phyloP scores from a whole-genome alignment of 2,797 vertebrate species.

The Novumbra hubbsi region DNA sequence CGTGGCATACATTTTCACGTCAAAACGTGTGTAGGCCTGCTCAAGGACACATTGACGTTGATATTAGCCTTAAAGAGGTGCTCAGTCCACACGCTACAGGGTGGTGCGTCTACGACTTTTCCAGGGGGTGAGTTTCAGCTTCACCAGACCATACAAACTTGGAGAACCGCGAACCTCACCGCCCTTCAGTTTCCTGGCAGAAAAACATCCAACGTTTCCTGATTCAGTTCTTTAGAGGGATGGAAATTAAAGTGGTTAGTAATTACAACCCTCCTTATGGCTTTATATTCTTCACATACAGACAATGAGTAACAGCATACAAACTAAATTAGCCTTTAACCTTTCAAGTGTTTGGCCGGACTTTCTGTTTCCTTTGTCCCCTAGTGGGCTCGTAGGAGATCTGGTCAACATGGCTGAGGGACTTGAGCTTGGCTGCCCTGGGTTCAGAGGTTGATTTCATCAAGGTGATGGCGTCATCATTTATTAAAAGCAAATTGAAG shows the following conservation, averaged over 20 bases:
- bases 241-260: neutral
- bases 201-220: slow-evolving; percentile 9
- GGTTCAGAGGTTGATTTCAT: slow-evolving; percentile 3
- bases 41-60: too few species aligned
- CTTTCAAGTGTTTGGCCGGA: slow-evolving; percentile 26
- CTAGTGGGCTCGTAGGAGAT: neutral
- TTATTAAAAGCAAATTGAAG: too few species aligned
- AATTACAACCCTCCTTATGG: neutral
- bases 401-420: slow-evolving; percentile 1
- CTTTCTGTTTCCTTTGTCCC: slow-evolving; percentile 9
- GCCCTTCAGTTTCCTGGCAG: slow-evolving; percentile 9
- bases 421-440: slow-evolving; percentile 27
- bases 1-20: neutral
- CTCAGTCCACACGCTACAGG: slow-evolving; percentile 24
- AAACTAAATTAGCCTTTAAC: slow-evolving; percentile 31
- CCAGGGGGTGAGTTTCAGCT: slow-evolving; percentile 41
- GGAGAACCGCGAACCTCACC: slow-evolving; percentile 7
- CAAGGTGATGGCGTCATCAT: neutral
- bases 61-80: neutral
- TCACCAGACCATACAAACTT: slow-evolving; percentile 34
- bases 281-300: neutral
- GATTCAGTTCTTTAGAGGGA: slow-evolving; percentile 28
- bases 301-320: slow-evolving; percentile 4
- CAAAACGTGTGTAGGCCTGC: neutral
- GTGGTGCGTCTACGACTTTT: slow-evolving; percentile 34